Base-by-base conservation (phyloP, 2,113 vertebrate genomes). In the Pomatostomus ruficeps region DNA sequence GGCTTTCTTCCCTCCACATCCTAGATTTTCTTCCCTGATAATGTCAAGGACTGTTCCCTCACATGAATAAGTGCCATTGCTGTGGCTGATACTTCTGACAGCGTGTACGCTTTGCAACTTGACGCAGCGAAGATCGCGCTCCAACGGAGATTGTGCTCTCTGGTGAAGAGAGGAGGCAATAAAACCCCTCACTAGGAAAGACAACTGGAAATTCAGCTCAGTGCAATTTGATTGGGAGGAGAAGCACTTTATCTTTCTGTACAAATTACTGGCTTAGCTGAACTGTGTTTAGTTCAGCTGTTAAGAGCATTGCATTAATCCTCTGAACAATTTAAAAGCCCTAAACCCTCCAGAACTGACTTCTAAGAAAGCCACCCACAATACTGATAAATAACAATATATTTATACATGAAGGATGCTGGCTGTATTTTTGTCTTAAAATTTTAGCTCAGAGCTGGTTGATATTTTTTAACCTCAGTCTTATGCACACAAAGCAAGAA, bases 241-340 rank as follows among this genome's bases (percentile, higher is more conserved):
- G 65, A 79, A 92, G 73, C 14, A 61, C 85, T 94, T 91, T 51
- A 91, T 95, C 86, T 70, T 91, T 51, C 87, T 91, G 55, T 77
- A 61, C 49, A 96, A 93, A 97, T 72, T 76, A 78, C 93, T 88
- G 85, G 74, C 85, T 94, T 95, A 90, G 61, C 82, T 87, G 70
- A 95, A 81, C 85, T 51, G 78, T 91, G 93, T 81, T 96, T 93
- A 83, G 55, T 85, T 87, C 85, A 80, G 78, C 93, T 11, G 2
- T 91, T 95, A 95, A 97, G 94, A 93, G 85, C 74, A 93, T 87
- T 96, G 62, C 48, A 79, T 62, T 96, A 97, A 97, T 96, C 89
- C 83, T 89, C 66, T 49, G 68, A 93, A 95, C 73, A 95, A 91
- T 93, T 76, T 91, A 86, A 93, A 97, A 94, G 74, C 45, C 35